Conservation (phyloP, 2,797 vertebrate species). For the Synanceia verrucosa region DNA sequence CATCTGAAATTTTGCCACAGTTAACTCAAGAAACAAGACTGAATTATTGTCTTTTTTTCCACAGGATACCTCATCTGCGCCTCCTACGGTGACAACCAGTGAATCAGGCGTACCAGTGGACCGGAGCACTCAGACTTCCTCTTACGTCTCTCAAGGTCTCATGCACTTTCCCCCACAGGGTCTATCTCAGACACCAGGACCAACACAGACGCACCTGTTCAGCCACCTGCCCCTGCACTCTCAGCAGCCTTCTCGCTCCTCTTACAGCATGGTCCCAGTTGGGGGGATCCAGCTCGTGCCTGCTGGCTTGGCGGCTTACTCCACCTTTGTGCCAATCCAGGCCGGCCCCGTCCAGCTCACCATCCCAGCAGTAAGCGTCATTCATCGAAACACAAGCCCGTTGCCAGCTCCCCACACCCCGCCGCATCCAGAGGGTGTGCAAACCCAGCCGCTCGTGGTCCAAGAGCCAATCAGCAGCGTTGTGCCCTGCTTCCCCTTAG, state of each 20-base stretch:
- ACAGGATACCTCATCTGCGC: conserved; percentile 59
- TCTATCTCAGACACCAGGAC: conserved; percentile 57
- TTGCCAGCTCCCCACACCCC: conserved; percentile 71
- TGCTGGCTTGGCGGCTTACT: conserved; percentile 90
- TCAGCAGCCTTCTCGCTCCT: conserved; percentile 88
- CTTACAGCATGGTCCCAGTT: conserved; percentile 91
- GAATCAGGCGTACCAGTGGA: conserved; percentile 73
- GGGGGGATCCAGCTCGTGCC: conserved; percentile 96
- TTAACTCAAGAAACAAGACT: neutral
- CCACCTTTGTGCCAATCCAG: conserved; percentile 94
- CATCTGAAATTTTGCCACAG: neutral
- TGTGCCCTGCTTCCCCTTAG: conserved; percentile 91
- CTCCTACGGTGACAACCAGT: conserved; percentile 29
- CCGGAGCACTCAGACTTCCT: conserved; percentile 79
- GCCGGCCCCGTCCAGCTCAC: conserved; percentile 92
- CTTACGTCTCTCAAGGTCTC: conserved; percentile 71
- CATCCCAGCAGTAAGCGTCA: conserved; percentile 91
- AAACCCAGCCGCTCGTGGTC: conserved; percentile 76
- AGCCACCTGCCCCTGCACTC: conserved; percentile 98
- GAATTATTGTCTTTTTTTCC: neutral
- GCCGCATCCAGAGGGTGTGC: conserved; percentile 65
- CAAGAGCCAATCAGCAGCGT: conserved; percentile 86
- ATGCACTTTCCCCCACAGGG: conserved; percentile 67
- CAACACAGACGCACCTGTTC: conserved; percentile 88
- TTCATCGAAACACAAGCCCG: conserved; percentile 88